Conservation (phyloP, 2,888 invertebrate species). For the Caenorhabditis sp. region DNA sequence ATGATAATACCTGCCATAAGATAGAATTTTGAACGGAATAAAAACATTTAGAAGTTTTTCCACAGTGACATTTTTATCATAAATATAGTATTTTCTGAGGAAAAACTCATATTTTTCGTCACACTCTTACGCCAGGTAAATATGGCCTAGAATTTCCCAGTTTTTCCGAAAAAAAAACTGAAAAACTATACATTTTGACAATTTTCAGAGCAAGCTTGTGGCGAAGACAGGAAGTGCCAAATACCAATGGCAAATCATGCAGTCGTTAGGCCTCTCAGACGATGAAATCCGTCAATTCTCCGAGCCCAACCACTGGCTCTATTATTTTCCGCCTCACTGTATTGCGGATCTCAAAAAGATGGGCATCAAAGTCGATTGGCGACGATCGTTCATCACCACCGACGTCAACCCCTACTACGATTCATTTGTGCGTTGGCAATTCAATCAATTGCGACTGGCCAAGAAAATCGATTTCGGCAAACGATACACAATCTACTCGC, state of each 20-base stretch:
- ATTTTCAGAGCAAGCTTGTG: conserved; percentile 85
- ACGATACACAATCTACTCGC: conserved; percentile 90
- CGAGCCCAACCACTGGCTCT: conserved; percentile 89
- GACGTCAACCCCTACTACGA: conserved; percentile 97
- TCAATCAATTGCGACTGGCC: conserved; percentile 81
- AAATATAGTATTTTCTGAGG: too few relatives aligned
- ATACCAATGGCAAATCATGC: conserved; percentile 99
- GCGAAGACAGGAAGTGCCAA: conserved; percentile 89
- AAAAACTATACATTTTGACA: too few relatives aligned
- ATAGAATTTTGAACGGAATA: too few relatives aligned
- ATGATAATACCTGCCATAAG: too few relatives aligned
- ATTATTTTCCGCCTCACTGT: conserved; percentile 92
- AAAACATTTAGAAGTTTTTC: too few relatives aligned
- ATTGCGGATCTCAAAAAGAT: conserved; percentile 85
- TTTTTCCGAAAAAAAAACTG: too few relatives aligned
- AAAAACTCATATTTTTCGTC: too few relatives aligned
- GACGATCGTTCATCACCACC: conserved; percentile 96
- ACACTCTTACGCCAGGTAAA: too few relatives aligned
- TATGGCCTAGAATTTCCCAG: too few relatives aligned
- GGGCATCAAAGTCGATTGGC: conserved; percentile 96
- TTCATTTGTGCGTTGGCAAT: conserved; percentile 97
- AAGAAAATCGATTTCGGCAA: conserved; percentile 96
- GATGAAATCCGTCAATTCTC: conserved; percentile 92
- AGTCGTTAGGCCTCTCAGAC: conserved; percentile 85
- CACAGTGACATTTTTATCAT: too few relatives aligned